phyloP scores from a whole-genome alignment of 2,888 invertebrate species.

The Dascillus cervinus region DNA sequence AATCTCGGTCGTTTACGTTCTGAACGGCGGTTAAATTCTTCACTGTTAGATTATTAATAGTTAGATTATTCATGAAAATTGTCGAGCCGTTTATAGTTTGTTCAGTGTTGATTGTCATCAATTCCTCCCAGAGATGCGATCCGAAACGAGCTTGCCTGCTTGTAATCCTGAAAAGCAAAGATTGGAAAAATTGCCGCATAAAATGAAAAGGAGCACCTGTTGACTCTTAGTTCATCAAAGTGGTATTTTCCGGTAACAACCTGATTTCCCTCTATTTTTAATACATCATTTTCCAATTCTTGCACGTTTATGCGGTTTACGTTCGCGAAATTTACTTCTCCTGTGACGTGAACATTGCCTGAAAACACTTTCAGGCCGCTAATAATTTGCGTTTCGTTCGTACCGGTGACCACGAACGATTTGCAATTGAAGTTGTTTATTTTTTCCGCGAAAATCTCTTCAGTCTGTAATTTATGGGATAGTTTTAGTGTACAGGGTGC shows the following conservation, averaged over 20 bases:
- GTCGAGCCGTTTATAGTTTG: slow-evolving; percentile 23
- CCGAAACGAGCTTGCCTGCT: slow-evolving; percentile 21
- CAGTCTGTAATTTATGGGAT: slow-evolving; percentile 25
- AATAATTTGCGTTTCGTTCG: slow-evolving; percentile 39
- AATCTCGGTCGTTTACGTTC: slow-evolving; percentile 26
- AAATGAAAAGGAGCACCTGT: slow-evolving; percentile 23
- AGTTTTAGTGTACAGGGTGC: too few relatives aligned
- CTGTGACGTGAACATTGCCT: slow-evolving; percentile 39
- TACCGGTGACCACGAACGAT: slow-evolving; percentile 40
- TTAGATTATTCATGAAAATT: slow-evolving; percentile 16
- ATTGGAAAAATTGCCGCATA: slow-evolving; percentile 20
- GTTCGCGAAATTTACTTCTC: slow-evolving; percentile 38
- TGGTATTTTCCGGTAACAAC: slow-evolving; percentile 40
- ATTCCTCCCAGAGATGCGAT: slow-evolving; percentile 20
- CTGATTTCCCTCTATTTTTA: slow-evolving; percentile 43
- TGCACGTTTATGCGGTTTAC: slow-evolving; percentile 44
- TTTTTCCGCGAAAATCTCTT: slow-evolving; percentile 37
- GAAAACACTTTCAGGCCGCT: slow-evolving; percentile 44
- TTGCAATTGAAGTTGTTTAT: slow-evolving; percentile 43
- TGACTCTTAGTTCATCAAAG: slow-evolving; percentile 32
- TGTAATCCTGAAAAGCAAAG: slow-evolving; percentile 8
- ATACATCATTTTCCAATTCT: slow-evolving; percentile 37
- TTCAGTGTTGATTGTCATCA: slow-evolving; percentile 18
- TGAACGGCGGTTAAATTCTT: slow-evolving; percentile 19
- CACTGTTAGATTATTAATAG: slow-evolving; percentile 17